A percentile compares a stretch with the other conserved stretches of the same genome.
These are phyloP conservation scores for Nephrotoma appendiculata DNA, from an alignment of 2,888 invertebrate genomes.

Conservation along the genomic window DNA sequence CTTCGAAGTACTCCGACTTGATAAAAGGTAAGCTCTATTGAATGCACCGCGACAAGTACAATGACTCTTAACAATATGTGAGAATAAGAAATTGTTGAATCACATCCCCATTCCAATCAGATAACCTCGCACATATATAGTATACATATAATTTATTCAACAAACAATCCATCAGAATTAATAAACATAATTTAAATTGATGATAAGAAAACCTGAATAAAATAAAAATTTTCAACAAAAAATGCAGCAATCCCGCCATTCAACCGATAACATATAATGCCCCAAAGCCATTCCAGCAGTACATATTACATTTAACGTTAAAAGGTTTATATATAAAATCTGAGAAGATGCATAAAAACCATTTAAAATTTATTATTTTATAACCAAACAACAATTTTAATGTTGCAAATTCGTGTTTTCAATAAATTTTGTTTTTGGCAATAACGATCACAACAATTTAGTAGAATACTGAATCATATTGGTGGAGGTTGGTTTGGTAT, in stretches of 20 bases:
- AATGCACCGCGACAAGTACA: not conserved
- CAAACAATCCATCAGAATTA: not conserved
- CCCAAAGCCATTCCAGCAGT: not conserved
- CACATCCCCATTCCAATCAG: not conserved
- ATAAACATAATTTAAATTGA: not conserved
- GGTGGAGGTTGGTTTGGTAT: not conserved
- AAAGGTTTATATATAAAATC: not conserved
- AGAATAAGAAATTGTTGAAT: not conserved
- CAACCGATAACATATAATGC: not conserved
- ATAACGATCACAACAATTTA: constrained; percentile 6
- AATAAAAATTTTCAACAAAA: not conserved
- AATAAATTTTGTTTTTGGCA: not conserved
- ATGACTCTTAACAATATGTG: not conserved
- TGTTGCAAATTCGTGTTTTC: not conserved
- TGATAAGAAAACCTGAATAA: not conserved
- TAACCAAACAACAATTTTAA: not conserved
- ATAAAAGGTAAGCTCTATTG: too few relatives aligned
- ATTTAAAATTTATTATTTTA: not conserved
- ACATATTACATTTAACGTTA: not conserved
- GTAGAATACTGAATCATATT: constrained; percentile 2
- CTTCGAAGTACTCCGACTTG: too few relatives aligned
- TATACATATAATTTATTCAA: not conserved
- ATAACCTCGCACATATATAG: not conserved
- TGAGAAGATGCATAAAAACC: not conserved
- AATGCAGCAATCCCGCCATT: not conserved